phyloP scores from a whole-genome alignment of 2,113 vertebrate genomes.

The Condylura cristata region DNA sequence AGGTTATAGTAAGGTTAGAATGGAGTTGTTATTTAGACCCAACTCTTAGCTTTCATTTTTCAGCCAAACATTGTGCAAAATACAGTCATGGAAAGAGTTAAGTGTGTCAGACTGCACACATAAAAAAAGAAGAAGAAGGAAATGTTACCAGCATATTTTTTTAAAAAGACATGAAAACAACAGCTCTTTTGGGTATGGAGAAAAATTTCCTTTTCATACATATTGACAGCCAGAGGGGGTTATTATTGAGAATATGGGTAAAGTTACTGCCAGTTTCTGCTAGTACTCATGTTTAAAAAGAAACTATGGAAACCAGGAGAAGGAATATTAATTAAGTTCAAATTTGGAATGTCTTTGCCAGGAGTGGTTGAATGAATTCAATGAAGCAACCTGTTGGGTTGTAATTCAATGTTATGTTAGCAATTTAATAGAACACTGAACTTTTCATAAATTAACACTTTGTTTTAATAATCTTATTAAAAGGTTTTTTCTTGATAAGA shows the following conservation, averaged over 20 bases:
- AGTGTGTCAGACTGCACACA: conserved; percentile 71
- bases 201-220: conserved; percentile 84
- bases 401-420: conserved; percentile 86
- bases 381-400: conserved; percentile 88
- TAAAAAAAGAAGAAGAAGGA: conserved; percentile 51
- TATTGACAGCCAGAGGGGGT: conserved; percentile 88
- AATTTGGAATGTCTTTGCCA: conserved; percentile 90
- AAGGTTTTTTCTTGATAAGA: conserved; percentile 87
- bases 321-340: conserved; percentile 93
- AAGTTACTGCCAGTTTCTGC: conserved; percentile 88
- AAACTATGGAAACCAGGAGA: conserved; percentile 91
- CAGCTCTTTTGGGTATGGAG: conserved; percentile 83
- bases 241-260: conserved; percentile 91
- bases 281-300: conserved; percentile 90
- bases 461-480: conserved; percentile 91
- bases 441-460: conserved; percentile 89
- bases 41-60: background rate
- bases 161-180: conserved; percentile 85
- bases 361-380: conserved; percentile 87
- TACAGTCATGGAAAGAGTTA: conserved; percentile 76
- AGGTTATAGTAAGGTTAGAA: background rate
- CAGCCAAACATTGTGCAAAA: background rate
- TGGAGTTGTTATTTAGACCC: background rate
- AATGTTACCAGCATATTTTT: conserved; percentile 80
- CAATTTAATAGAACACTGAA: conserved; percentile 88